These are phyloP conservation scores for Zaprionus bogoriensis DNA, from an alignment of 2,888 invertebrate species.

Conservation along the genomic window DNA sequence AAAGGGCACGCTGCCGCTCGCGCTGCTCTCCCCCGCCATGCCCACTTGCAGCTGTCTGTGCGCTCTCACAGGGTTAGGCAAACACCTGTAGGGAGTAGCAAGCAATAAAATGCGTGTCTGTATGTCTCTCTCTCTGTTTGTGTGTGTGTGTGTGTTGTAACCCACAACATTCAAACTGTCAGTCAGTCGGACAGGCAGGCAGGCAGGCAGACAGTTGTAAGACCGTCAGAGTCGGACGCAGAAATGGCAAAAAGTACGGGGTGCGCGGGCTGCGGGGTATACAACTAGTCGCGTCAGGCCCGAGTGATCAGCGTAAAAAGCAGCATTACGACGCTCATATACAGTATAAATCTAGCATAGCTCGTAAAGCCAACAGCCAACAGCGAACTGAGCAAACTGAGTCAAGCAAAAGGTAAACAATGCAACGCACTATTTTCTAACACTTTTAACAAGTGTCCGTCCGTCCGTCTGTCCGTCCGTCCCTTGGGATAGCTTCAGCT, in stretches of 20 bases:
- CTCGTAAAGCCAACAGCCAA: constrained; percentile 40
- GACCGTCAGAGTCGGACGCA: constrained; percentile 55
- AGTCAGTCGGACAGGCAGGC: constrained; percentile 59
- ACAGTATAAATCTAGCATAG: constrained; percentile 49
- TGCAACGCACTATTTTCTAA: constrained; percentile 79
- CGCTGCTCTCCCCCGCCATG: not conserved
- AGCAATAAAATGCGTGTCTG: constrained; percentile 56
- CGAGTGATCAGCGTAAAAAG: constrained; percentile 72
- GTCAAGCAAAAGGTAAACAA: constrained; percentile 77
- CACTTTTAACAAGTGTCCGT: constrained; percentile 74
- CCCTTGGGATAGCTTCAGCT: not conserved
- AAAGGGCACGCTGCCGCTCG: constrained; percentile 39
- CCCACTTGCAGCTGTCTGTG: not conserved
- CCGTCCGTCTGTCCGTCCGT: not conserved
- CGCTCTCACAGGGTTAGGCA: constrained; percentile 17
- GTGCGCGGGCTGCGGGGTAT: not conserved
- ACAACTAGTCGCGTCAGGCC: constrained; percentile 74
- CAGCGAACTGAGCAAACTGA: constrained; percentile 48
- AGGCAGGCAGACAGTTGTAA: constrained; percentile 15
- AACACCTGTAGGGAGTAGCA: constrained; percentile 46
- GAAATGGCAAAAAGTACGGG: constrained; percentile 60
- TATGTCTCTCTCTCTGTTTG: constrained; percentile 48
- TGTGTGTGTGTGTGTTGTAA: constrained; percentile 31
- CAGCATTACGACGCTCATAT: constrained; percentile 23
- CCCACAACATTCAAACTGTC: constrained; percentile 59